These are phyloP conservation scores for Tapera naevia DNA, from an alignment of 2,797 vertebrate genomes.

Conservation along the genomic window DNA sequence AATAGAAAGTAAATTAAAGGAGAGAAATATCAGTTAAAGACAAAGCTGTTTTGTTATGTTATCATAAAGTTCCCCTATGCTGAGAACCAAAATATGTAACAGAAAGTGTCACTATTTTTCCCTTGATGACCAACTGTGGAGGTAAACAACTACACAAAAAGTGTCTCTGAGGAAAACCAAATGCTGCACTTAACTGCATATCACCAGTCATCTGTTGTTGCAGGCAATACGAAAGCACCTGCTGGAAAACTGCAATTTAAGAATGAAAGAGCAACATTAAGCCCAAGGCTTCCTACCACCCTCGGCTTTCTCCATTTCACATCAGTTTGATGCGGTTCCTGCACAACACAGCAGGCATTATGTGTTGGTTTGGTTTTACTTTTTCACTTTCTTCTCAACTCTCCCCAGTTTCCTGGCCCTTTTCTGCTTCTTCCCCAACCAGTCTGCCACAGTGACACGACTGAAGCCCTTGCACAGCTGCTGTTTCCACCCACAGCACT, in stretches of 20 bases:
- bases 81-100: neutral
- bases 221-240: neutral
- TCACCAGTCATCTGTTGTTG: neutral
- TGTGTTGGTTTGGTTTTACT: neutral
- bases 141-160: neutral
- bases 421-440: neutral
- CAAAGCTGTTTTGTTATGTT: neutral
- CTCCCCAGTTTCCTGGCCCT: neutral
- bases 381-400: neutral
- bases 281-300: neutral
- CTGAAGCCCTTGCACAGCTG: neutral
- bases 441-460: neutral
- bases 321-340: neutral
- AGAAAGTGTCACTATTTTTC: neutral
- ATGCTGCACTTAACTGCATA: neutral
- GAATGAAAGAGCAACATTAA: neutral
- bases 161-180: neutral
- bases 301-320: neutral
- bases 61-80: neutral
- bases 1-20: slow-evolving; percentile 5
- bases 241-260: neutral
- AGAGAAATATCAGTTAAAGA: neutral
- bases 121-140: neutral
- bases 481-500: neutral
- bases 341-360: neutral